phyloP scores from a whole-genome alignment of 2,888 invertebrate species.

The Spicauda simplicius region DNA sequence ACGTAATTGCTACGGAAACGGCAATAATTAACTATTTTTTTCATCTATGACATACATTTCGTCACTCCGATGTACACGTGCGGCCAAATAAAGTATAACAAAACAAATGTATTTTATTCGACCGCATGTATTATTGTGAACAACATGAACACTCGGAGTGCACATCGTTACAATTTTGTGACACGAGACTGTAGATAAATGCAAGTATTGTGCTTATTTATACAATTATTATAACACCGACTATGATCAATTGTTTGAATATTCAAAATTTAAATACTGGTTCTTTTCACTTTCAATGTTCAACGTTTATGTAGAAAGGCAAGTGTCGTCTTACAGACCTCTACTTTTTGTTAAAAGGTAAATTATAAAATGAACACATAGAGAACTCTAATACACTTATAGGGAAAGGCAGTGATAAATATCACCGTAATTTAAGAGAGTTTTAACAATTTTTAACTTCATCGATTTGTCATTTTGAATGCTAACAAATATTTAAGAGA shows the following conservation, averaged over 20 bases:
- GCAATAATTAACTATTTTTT: conserved; percentile 32
- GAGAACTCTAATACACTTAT: conserved; percentile 58
- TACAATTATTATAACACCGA: conserved; percentile 18
- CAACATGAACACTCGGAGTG: conserved; percentile 10
- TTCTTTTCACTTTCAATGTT: conserved; percentile 23
- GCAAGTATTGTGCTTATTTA: conserved; percentile 64
- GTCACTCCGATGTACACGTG: conserved; percentile 18
- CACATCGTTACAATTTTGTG: conserved; percentile 47
- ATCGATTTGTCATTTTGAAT: conserved; percentile 56
- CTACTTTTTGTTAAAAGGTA: conserved; percentile 50
- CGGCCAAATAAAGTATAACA: conserved; percentile 34
- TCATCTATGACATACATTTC: conserved; percentile 36
- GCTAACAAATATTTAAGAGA: conserved; percentile 65
- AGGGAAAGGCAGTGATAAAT: conserved; percentile 68
- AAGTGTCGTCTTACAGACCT: conserved; percentile 53
- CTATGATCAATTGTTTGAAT: conserved; percentile 12
- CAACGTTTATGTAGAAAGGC: conserved; percentile 52
- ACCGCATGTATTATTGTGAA: background rate
- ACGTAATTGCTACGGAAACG: conserved; percentile 17
- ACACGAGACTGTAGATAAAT: conserved; percentile 60
- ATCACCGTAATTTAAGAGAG: conserved; percentile 57
- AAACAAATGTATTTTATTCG: conserved; percentile 22
- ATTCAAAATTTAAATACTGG: conserved; percentile 23
- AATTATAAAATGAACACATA: conserved; percentile 70
- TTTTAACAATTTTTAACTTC: conserved; percentile 51